phyloP scores from a whole-genome alignment of 1,140 invertebrate species.

The Drosophila trapezifrons region DNA sequence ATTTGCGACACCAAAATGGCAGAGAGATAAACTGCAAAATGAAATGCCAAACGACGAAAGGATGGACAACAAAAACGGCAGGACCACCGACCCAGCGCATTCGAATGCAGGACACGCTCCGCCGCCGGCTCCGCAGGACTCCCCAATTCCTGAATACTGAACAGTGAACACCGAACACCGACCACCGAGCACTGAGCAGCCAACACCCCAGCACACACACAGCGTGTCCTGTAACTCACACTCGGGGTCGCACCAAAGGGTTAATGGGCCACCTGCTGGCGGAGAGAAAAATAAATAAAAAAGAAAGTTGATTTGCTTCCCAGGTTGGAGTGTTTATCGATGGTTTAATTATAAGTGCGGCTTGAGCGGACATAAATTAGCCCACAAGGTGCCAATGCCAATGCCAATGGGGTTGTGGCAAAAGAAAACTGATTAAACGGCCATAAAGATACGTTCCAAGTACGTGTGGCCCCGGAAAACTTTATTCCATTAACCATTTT shows the following conservation, averaged over 20 bases:
- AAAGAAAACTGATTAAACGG: slow-evolving; percentile 16
- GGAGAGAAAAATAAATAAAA: neutral
- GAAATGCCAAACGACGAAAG: slow-evolving; percentile 51
- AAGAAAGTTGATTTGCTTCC: slow-evolving; percentile 34
- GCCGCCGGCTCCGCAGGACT: slow-evolving; percentile 17
- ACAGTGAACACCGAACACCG: neutral
- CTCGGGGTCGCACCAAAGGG: slow-evolving; percentile 8
- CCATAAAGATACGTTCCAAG: slow-evolving; percentile 5
- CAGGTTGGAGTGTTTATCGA: slow-evolving; percentile 27
- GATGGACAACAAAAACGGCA: slow-evolving; percentile 26
- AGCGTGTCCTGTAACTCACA: neutral
- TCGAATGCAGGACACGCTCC: slow-evolving; percentile 44
- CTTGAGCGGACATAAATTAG: slow-evolving; percentile 23
- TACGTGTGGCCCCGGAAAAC: neutral
- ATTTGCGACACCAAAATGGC: slow-evolving; percentile 50
- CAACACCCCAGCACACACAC: neutral
- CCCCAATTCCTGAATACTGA: slow-evolving; percentile 7
- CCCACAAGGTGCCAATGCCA: slow-evolving; percentile 3
- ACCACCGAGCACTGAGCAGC: no score
- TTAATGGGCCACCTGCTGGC: slow-evolving; percentile 1
- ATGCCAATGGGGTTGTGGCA: neutral
- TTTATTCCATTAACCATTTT: neutral
- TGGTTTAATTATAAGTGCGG: slow-evolving; percentile 34
- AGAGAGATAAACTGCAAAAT: slow-evolving; percentile 55
- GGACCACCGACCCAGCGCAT: slow-evolving; percentile 7